These are phyloP conservation scores for Hippopotamus amphibius DNA, from an alignment of 2,113 vertebrate genomes.

Conservation along the genomic window DNA sequence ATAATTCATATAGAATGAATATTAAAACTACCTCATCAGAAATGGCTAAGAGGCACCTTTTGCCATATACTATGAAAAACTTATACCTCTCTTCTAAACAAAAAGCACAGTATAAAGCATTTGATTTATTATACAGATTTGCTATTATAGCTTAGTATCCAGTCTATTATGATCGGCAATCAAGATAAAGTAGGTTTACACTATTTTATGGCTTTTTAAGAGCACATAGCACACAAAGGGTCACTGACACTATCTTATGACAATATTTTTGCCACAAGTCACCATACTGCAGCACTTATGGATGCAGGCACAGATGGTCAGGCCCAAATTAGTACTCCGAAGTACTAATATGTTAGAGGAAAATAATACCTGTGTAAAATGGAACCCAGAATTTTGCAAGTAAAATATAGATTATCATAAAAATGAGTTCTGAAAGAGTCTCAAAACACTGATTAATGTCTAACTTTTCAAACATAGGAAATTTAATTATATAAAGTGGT, in stretches of 20 bases:
- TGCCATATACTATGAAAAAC: conserved; percentile 62
- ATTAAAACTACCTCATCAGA: conserved; percentile 56
- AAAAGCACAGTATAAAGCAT: conserved; percentile 33
- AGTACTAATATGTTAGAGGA: conserved; percentile 51
- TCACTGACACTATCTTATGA: conserved; percentile 18
- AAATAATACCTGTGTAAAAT: conserved; percentile 33
- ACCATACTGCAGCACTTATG: background rate
- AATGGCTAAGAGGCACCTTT: conserved; percentile 46
- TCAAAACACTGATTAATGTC: background rate
- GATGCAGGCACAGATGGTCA: conserved; percentile 37
- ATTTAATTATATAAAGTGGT: background rate
- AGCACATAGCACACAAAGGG: background rate
- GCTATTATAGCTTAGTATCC: conserved; percentile 43
- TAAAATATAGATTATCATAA: conserved; percentile 39
- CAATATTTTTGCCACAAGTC: conserved; percentile 55
- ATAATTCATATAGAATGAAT: conserved; percentile 47
- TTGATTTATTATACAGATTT: conserved; percentile 60
- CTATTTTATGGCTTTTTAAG: conserved; percentile 62
- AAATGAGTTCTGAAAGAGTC: conserved; percentile 61
- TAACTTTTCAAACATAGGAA: conserved; percentile 53
- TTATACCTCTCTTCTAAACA: conserved; percentile 58
- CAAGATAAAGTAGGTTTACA: conserved; percentile 59
- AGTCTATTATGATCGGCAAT: conserved; percentile 55
- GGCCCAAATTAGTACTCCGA: background rate
- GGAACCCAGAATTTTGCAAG: conserved; percentile 37